Conservation (phyloP, 2,797 vertebrate genomes). For the Anguilla obscura region DNA sequence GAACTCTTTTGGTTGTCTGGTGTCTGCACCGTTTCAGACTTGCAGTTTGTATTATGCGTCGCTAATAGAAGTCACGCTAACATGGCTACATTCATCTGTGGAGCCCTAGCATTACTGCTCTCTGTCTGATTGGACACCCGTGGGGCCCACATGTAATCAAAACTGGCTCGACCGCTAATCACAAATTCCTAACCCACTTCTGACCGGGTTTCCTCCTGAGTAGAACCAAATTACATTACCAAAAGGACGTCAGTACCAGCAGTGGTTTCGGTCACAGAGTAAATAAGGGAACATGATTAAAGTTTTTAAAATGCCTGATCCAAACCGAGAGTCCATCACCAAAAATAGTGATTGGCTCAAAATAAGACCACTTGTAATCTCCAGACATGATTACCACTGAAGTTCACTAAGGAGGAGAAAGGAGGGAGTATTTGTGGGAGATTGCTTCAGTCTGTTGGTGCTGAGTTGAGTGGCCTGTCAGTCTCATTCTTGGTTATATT, state of each 20-base stretch:
- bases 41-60: not conserved
- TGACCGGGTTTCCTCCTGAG: conserved; percentile 31
- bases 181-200: conserved; percentile 21
- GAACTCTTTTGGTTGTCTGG: not conserved
- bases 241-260: conserved; percentile 12
- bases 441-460: not conserved
- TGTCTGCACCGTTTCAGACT: not conserved
- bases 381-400: not conserved
- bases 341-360: conserved; percentile 20
- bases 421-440: not conserved
- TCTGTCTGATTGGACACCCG: conserved; percentile 17
- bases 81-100: conserved; percentile 13
- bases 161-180: conserved; percentile 31
- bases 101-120: not conserved
- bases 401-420: not conserved
- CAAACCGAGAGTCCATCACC: conserved; percentile 25
- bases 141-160: conserved; percentile 32
- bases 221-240: conserved; percentile 19
- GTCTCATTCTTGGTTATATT: not conserved
- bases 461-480: not conserved
- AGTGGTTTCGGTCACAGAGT: not conserved
- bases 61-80: not conserved
- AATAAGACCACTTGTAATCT: conserved; percentile 19
- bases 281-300: conserved; percentile 20
- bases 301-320: conserved; percentile 14